These are phyloP conservation scores for Lasaia peninsularis DNA, from an alignment of 1,140 invertebrate species.

Conservation along the genomic window DNA sequence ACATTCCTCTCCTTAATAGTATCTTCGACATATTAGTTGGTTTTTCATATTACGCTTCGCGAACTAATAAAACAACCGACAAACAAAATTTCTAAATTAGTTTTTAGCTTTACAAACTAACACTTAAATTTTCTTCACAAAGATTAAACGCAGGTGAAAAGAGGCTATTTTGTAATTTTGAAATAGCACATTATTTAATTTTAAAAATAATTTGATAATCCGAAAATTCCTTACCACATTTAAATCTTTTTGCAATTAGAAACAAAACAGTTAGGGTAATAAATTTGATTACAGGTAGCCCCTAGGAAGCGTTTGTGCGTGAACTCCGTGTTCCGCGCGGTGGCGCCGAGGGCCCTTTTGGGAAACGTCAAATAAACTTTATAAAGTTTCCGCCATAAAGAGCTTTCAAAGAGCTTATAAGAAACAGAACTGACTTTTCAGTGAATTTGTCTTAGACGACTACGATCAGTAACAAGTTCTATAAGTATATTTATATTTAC, in stretches of 20 bases:
- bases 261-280: slow-evolving; percentile 24
- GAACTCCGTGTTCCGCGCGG: slow-evolving; percentile 31
- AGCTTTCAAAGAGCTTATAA: slow-evolving; percentile 29
- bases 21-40: too few species aligned
- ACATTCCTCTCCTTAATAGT: too few species aligned
- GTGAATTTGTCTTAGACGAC: slow-evolving; percentile 10
- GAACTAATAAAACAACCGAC: too few species aligned
- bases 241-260: slow-evolving; percentile 33
- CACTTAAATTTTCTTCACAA: too few species aligned
- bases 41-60: too few species aligned
- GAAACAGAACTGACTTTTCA: slow-evolving; percentile 18
- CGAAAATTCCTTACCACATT: slow-evolving; percentile 21
- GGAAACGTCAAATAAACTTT: slow-evolving; percentile 50
- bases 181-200: not conserved
- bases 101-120: too few species aligned
- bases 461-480: not conserved
- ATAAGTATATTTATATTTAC: not conserved
- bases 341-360: slow-evolving; percentile 34
- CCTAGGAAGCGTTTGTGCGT: slow-evolving; percentile 34
- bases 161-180: too few species aligned
- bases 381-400: slow-evolving; percentile 39
- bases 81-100: too few species aligned
- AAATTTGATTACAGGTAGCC: slow-evolving; percentile 39
- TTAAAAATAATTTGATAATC: not conserved
- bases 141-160: too few species aligned